A percentile compares a stretch with the other conserved stretches of the same genome.
Evolutionary conservation across 2,113 vertebrate genomes (phyloP).

Genomic region (Perognathus longimembris): DNA sequence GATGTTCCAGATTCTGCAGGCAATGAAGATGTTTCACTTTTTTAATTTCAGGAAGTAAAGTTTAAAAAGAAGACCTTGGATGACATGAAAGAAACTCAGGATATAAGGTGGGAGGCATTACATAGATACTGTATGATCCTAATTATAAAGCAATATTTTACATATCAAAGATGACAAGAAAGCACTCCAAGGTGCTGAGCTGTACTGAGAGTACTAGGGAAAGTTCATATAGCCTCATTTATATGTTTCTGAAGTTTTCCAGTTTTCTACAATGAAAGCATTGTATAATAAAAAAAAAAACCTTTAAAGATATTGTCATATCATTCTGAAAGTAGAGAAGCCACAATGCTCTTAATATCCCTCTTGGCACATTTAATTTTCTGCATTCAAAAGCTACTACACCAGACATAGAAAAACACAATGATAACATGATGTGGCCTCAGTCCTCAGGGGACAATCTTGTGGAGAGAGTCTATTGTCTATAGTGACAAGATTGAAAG

Average conservation of each 20-base stretch:
- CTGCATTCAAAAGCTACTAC: conserved; percentile 17
- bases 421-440: neutral
- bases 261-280: conserved; percentile 5
- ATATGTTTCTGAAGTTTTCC: neutral
- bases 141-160: neutral
- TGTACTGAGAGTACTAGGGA: neutral
- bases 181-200: neutral
- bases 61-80: conserved; percentile 37
- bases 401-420: neutral
- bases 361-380: conserved; percentile 20
- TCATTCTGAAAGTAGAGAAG: neutral
- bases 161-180: neutral
- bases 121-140: neutral
- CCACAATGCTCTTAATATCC: neutral
- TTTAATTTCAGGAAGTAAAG: neutral
- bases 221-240: conserved; percentile 4
- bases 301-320: neutral
- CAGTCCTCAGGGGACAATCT: neutral
- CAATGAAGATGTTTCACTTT: conserved; percentile 9
- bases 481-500: neutral
- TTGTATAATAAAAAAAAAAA: neutral
- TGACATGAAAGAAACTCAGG: neutral
- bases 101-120: neutral
- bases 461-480: neutral
- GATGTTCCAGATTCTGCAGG: neutral